Percentiles rank a stretch among this genome's conserved stretches.
These are phyloP conservation scores for Liasis olivaceus DNA, from an alignment of 2,797 vertebrate species.

Conservation along the genomic window DNA sequence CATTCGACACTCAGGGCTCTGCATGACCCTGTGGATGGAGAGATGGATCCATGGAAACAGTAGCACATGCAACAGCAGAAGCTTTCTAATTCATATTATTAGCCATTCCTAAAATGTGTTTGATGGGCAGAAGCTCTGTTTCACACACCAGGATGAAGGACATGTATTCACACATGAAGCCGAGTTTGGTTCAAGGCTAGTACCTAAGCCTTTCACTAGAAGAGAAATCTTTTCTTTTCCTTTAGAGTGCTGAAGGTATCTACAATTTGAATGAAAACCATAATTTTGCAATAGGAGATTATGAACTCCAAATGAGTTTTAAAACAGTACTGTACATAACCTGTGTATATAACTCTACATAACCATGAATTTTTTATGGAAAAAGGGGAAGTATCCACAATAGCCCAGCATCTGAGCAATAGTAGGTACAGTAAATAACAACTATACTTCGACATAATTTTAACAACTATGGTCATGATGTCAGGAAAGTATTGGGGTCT, in stretches of 20 bases:
- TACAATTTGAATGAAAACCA: neutral
- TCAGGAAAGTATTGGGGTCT: neutral
- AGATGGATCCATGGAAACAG: neutral
- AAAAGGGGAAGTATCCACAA: neutral
- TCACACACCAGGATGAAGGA: neutral
- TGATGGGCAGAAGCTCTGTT: neutral
- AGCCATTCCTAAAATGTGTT: neutral
- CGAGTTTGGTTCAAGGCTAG: neutral
- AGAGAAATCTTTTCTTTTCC: neutral
- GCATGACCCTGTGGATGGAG: slow-evolving; percentile 67
- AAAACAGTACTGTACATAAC: neutral
- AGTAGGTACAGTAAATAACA: neutral
- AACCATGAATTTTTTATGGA: neutral
- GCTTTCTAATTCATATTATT: neutral
- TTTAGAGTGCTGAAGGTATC: neutral
- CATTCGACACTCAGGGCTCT: slow-evolving; percentile 81
- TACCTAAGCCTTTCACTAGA: neutral
- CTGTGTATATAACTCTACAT: too few relatives aligned
- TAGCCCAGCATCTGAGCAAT: neutral
- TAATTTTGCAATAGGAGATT: neutral
- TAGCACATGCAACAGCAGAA: neutral
- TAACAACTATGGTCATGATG: neutral
- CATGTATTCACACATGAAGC: neutral
- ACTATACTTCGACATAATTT: neutral
- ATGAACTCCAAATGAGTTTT: neutral